Evolutionary conservation across 2,797 vertebrate genomes (phyloP).

Genomic region (Amblyraja radiata): DNA sequence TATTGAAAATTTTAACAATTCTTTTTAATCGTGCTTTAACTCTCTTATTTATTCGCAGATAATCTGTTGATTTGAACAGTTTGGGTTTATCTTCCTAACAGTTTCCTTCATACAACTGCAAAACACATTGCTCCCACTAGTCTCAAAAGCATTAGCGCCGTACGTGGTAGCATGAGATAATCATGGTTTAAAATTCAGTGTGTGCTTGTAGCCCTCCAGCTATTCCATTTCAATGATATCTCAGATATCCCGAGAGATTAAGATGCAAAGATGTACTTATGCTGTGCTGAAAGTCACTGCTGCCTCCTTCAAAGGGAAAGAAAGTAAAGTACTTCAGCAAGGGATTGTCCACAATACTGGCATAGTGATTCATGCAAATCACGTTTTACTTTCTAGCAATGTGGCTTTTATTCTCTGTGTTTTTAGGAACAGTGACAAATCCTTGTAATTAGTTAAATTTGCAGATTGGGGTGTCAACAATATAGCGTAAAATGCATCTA

Average conservation of each 20-base stretch:
- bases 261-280: neutral
- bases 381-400: neutral
- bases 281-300: neutral
- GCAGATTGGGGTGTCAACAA: neutral
- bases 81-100: neutral
- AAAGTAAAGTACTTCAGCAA: neutral
- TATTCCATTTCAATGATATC: neutral
- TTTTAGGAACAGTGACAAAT: neutral
- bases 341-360: neutral
- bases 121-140: neutral
- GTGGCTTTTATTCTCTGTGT: neutral
- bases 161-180: neutral
- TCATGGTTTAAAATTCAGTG: neutral
- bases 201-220: neutral
- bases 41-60: neutral
- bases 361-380: neutral
- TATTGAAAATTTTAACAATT: neutral
- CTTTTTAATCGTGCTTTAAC: neutral
- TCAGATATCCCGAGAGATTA: neutral
- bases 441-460: neutral
- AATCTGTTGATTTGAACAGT: neutral
- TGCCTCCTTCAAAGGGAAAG: neutral
- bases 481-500: neutral
- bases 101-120: neutral
- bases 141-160: neutral